Evolutionary conservation across 1,140 invertebrate genomes (phyloP), one percentile per base, ranked within the genome.

Genomic region (Camponotus pennsylvanicus): DNA sequence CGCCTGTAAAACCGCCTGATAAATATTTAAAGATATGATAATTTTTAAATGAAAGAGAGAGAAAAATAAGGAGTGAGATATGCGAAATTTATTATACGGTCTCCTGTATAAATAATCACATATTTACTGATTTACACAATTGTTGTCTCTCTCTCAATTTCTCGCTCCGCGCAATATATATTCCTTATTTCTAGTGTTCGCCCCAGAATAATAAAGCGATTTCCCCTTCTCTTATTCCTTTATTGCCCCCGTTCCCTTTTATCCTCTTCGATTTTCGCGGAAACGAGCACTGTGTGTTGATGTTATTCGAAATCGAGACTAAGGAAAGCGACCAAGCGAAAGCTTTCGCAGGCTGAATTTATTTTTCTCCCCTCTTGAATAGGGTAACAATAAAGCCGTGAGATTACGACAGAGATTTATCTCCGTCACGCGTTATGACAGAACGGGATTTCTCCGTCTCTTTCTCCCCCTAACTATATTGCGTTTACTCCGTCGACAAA

Each of bases 331-430:
- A 52, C 13, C 21, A 32, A 37, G 42, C 49, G 55, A 32, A 52
- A n/a, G 4, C 13, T 80, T 34, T 45, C 42, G 42, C 15, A 32
- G 61, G 52, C 40, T 52, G n/a, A 86, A 86, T 86, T 80, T 86
- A 86, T 86, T 86, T 69, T 61, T 70, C 45, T 27, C 13, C 18
- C 55, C 37, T 71, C 52, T 42, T 32, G 13, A 57, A 34, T 59
- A 15, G 32, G 6, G 27, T 37, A 73, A 61, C 79, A 83, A 83
- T 83, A 75, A 83, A 34, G 18, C n/a, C n/a, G 21, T 11, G 40
- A 83, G 42, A 83, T 83, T 83, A 71, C 79, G 61, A 71, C 67
- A 2, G 34, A 75, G 57, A 83, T 83, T 83, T 83, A 83, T 83
- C 79, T 75, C 55, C n/a, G 40, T 73, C 69, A 83, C 18, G 79